Evolutionary conservation across 2,797 vertebrate species (phyloP).

Genomic region (Coranthus polyacanthus): DNA sequence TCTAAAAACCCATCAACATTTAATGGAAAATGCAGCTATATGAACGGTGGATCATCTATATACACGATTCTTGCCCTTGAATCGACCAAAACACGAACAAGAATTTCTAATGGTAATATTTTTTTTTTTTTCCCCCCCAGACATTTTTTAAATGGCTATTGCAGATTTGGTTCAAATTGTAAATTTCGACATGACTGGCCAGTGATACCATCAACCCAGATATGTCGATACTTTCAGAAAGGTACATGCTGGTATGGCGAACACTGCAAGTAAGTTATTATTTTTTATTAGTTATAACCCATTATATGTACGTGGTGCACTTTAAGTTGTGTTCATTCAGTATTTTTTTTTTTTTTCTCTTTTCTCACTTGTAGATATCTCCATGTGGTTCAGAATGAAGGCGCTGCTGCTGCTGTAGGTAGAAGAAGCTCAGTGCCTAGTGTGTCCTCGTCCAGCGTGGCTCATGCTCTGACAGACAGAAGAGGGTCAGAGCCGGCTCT

Average conservation of each 20-base stretch:
- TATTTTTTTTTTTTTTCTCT: accelerated
- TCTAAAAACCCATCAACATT: too few species aligned
- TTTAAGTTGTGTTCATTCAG: background rate
- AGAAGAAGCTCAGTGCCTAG: conserved; percentile 63
- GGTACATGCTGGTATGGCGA: conserved; percentile 89
- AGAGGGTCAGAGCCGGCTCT: conserved; percentile 78
- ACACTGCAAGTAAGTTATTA: conserved; percentile 84
- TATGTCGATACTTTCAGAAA: conserved; percentile 90
- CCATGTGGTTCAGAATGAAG: conserved; percentile 70
- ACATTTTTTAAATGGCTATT: conserved; percentile 83
- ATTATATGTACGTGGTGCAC: background rate
- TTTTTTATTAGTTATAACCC: background rate
- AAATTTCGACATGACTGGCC: conserved; percentile 82
- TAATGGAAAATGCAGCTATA: too few species aligned
- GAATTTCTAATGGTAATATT: too few species aligned
- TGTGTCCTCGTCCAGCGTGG: conserved; percentile 39
- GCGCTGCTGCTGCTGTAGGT: conserved; percentile 34
- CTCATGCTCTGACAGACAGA: conserved; percentile 14
- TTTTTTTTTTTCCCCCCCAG: conserved; percentile 67
- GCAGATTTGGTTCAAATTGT: conserved; percentile 82
- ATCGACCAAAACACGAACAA: too few species aligned
- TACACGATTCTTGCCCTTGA: too few species aligned
- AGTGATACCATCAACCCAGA: conserved; percentile 59
- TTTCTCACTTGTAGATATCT: conserved; percentile 80
- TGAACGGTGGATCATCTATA: too few species aligned